A percentile compares a stretch with the other conserved stretches of the same genome.
Conservation (phyloP, 1,140 invertebrate genomes). For the Leucophenga varia region DNA sequence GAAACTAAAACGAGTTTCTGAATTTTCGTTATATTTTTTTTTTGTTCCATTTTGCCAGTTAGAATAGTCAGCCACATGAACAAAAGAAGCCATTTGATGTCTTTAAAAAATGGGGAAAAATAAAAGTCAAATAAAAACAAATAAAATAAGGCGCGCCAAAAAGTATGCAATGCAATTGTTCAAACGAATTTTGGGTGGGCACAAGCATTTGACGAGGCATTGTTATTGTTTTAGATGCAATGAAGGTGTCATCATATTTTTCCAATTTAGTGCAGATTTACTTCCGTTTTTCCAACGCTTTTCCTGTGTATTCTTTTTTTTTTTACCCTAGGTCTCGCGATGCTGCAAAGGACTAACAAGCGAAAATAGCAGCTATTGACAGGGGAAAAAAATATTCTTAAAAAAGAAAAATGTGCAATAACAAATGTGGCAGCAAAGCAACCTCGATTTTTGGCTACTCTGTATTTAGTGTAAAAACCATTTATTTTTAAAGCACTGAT, state of each 20-base stretch:
- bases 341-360: no score
- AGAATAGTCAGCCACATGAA: no score
- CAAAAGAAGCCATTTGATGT: constrained; percentile 5
- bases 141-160: no score
- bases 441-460: no score
- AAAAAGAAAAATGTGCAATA: not conserved
- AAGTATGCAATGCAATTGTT: no score
- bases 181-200: not conserved
- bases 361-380: no score
- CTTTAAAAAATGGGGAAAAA: no score
- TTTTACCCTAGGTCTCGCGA: not conserved
- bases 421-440: no score
- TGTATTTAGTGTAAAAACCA: not conserved
- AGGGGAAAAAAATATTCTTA: no score
- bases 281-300: constrained; percentile 7
- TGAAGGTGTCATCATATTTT: constrained; percentile 51
- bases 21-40: constrained; percentile 40
- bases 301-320: not conserved
- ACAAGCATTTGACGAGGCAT: constrained; percentile 8
- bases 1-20: constrained; percentile 25
- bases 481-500: constrained; percentile 7
- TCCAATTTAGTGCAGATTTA: constrained; percentile 42
- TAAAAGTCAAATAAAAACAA: constrained; percentile 6
- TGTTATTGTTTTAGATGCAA: constrained; percentile 37
- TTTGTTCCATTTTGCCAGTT: constrained; percentile 11